Evolutionary conservation across 2,888 invertebrate genomes (phyloP), one percentile per base, ranked within the genome.

Genomic region (Dascillus cervinus): DNA sequence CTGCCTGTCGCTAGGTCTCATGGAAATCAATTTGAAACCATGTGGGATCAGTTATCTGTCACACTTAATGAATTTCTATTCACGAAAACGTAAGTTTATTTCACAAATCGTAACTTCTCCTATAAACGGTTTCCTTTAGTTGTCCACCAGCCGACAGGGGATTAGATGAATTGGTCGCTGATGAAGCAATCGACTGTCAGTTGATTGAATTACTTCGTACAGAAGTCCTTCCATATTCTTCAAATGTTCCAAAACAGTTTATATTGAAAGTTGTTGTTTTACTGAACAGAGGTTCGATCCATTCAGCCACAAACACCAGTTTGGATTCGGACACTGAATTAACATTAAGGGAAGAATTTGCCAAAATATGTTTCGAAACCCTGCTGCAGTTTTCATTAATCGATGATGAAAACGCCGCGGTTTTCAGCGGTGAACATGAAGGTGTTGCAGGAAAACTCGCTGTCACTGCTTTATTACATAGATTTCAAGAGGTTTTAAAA

Each of bases 341-440:
- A 40, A 82, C 88, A 38, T 72, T 94, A 44, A 69, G 95, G 10
- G 95, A 96, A 66, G 94, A 95, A 59, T 95, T 96, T 66, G 95
- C 96, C 23, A 86, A 94, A 57, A 86, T 87, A 0, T 96, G 96
- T 59, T 96, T 96, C 58, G 95, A 96, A 65, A 95, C 95, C 0
- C 68, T 96, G 12, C 70, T 96, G 24, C 92, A 95, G 64, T 95
- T 94, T 68, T 95, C 95, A 1, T 74, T 85, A 56, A 68, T 87
- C 3, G 86, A 87, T 48, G 85, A 85, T 39, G 67, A 78, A 20
- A 74, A 73, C 52, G 58, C 60, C 31, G 54, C 55, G 11, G 53
- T 59, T n/a, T 46, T 58, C 14, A 52, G 51, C 32, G 62, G 63
- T 27, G 69, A 72, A 13, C 36, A 73, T 49, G 71, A 75, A 25